Conservation (phyloP, 2,888 invertebrate genomes). For the Sycophila texana region DNA sequence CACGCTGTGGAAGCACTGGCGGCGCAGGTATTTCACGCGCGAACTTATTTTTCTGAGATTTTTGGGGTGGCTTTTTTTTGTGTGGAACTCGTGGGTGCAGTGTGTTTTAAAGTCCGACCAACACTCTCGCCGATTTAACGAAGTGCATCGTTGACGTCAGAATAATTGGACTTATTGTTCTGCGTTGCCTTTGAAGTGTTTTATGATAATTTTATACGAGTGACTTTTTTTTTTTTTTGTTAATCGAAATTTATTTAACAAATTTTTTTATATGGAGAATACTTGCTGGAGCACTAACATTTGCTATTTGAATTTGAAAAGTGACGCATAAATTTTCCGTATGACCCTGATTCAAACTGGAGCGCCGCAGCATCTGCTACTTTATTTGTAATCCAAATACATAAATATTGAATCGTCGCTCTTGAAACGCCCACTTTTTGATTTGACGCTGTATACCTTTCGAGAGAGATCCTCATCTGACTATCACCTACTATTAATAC, state of each 20-base stretch:
- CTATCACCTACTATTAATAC: too few species aligned
- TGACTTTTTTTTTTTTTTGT: neutral
- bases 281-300: too few species aligned
- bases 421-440: conserved; percentile 44
- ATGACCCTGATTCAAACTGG: conserved; percentile 38
- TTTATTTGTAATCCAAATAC: conserved; percentile 39
- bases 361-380: conserved; percentile 22
- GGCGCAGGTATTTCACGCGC: conserved; percentile 68
- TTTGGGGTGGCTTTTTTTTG: too few species aligned
- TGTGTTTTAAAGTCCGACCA: too few species aligned
- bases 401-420: conserved; percentile 43
- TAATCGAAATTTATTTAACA: too few species aligned
- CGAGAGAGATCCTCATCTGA: neutral
- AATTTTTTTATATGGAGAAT: too few species aligned
- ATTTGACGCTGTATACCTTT: neutral
- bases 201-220: neutral
- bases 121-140: too few species aligned
- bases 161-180: neutral
- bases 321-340: neutral
- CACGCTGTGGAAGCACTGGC: conserved; percentile 73
- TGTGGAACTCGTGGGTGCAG: too few species aligned
- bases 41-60: neutral
- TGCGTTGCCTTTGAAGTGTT: too few species aligned
- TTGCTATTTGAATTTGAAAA: too few species aligned
- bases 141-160: too few species aligned